Base-by-base conservation (phyloP, 2,888 invertebrate species). In the Gymnosoma rotundatum region DNA sequence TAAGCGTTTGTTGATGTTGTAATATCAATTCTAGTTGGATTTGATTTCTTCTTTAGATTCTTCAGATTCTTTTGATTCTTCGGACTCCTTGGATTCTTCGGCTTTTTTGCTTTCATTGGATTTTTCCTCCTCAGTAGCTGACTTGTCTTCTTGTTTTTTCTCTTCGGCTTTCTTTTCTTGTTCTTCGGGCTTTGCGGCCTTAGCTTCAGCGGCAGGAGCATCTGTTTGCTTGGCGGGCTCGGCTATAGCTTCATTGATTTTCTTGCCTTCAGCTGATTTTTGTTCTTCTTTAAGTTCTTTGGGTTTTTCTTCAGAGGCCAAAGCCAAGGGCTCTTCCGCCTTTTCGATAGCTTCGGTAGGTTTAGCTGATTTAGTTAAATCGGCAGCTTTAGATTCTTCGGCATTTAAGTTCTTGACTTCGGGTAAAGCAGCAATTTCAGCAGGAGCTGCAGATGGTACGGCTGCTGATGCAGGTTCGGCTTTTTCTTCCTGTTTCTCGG, bases 201-300 rank as follows among this genome's bases (percentile, higher is more conserved):
- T 75, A n/a, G 36, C 18, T 92, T 87, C 87, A 92, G 93, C 89
- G 25, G 58, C 52, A 18, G 74, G 38, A 10, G 45, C 36, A 38
- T 64, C 69, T 64, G 32, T 64, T 9, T 74, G 50, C n/a, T 80
- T 78, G 48, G 80, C 63, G 90, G 93, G 87, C 90, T 93, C 70
- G 90, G 87, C 87, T 92, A 93, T 87, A 92, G 93, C 87, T 91
- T 89, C 88, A 64, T 87, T 87, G 67, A 87, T 87, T 86, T 89
- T 88, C 82, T 88, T 88, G 80, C 86, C 85, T 81, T 88, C 93
- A 89, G 88, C 87, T 92, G 92, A 3, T 42, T 83, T 78, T 32
- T 50, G 66, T 56, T 79, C 85, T 52, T 81, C 83, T 70, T 78
- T 70, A n/a, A 70, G 54, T 56, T 78, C 70, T 92, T 91, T 67